Evolutionary conservation across 2,797 vertebrate species (phyloP).

Genomic region (Chloroceryle inda): DNA sequence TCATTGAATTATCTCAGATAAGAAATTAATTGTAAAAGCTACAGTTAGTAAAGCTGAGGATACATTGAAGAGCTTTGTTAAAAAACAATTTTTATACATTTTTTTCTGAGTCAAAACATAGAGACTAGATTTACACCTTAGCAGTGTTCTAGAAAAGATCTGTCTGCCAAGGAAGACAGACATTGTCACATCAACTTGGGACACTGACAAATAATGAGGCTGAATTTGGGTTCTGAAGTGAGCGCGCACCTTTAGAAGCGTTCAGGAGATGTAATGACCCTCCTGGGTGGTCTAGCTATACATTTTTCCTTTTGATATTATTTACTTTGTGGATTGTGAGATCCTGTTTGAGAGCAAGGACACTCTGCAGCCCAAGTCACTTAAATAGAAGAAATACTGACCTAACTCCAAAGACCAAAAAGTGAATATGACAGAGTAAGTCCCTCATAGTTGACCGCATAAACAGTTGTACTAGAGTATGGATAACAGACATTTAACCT

Average conservation of each 20-base stretch:
- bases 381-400: not conserved
- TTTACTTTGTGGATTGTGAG: not conserved
- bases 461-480: not conserved
- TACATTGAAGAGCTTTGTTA: not conserved
- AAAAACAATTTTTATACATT: not conserved
- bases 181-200: not conserved
- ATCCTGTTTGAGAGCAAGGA: not conserved
- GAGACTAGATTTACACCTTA: not conserved
- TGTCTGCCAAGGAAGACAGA: not conserved
- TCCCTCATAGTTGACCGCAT: not conserved
- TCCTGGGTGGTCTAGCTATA: not conserved
- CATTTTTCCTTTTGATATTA: not conserved
- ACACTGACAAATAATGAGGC: not conserved
- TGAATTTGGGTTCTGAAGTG: not conserved
- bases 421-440: not conserved
- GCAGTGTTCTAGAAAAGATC: not conserved
- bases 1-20: not conserved
- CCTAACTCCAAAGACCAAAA: not conserved
- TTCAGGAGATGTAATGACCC: not conserved
- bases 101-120: not conserved
- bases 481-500: not conserved
- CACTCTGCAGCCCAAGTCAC: not conserved
- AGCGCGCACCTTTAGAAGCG: fast-evolving
- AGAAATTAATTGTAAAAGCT: not conserved
- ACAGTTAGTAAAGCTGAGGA: not conserved